Percentiles rank a stretch among this genome's conserved stretches.
phyloP scores from a whole-genome alignment of 2,113 vertebrate genomes.

The Zosterops hypoxanthus region DNA sequence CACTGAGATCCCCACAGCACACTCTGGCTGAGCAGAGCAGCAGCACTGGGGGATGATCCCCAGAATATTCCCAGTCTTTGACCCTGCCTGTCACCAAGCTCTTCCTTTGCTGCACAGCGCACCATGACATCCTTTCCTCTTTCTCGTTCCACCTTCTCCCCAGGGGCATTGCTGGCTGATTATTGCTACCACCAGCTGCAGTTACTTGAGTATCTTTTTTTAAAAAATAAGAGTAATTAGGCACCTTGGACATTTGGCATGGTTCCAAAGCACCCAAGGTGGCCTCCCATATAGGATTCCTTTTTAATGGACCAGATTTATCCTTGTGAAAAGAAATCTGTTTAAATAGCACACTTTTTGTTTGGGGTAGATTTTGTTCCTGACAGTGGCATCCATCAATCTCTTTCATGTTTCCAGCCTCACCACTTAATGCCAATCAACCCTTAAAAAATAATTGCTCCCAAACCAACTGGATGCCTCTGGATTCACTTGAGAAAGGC shows the following conservation, averaged over 20 bases:
- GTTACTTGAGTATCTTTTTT: not conserved
- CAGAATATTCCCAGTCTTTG: not conserved
- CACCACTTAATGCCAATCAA: not conserved
- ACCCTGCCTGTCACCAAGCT: not conserved
- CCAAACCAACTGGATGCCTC: not conserved
- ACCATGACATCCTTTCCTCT: not conserved
- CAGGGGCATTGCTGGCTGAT: not conserved
- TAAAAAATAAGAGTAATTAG: not conserved
- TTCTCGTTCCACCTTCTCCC: not conserved
- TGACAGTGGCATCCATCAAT: not conserved
- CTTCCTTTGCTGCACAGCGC: not conserved
- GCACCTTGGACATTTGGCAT: not conserved
- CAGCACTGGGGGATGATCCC: not conserved
- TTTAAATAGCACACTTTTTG: not conserved
- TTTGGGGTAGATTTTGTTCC: not conserved
- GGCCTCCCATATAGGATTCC: not conserved
- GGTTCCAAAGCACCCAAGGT: not conserved
- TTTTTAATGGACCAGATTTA: not conserved
- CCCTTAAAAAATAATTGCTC: constrained; percentile 4
- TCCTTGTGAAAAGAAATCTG: not conserved
- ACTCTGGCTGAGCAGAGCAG: not conserved
- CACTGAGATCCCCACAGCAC: not conserved
- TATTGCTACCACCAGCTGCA: not conserved
- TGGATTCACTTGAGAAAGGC: constrained; percentile 3
- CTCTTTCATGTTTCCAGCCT: not conserved